Evolutionary conservation across 2,113 vertebrate genomes (phyloP), one percentile per base, ranked within the genome.

Genomic region (Eublepharis macularius): DNA sequence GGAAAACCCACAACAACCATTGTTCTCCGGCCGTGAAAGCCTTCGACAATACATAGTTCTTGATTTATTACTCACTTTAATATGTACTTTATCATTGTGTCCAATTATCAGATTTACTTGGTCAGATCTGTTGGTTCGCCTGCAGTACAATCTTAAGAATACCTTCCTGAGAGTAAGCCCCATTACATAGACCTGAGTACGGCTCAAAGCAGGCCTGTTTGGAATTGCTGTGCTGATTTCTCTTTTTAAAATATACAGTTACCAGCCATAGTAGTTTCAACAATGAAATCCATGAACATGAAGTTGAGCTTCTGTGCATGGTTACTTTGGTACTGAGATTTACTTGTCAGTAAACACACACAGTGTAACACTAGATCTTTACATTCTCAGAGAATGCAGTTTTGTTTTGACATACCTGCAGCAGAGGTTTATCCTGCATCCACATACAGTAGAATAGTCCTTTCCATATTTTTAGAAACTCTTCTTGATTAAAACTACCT

Each of bases 401-500:
- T n/a, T 54, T 1, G 10, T 68, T 16, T 78, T 88, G 70, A 10
- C 29, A 26, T 92, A 98, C 98, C 97, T 99, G 98, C 0, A 98
- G 95, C n/a, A 96, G 94, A 0, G 97, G 97, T 80, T 98, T 97
- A 84, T 98, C 97, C 94, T 98, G 98, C 96, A 99, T 98, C 98
- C 98, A 98, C 95, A 99, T 91, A 73, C 98, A 99, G 65, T 98
- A 98, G 93, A 99, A 99, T 0, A 99, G 96, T 4, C 98, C 98
- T 72, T 98, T 99, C 98, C 98, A 99, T 83, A 99, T 97, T 90
- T 98, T 99, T 2, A 99, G 95, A 66, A 99, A 92, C 72, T 99
- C 98, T 6, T 98, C 98, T 76, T 93, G 90, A 4, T 93, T 97
- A 92, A 99, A 98, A 24, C 96, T 97, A 91, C 97, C 98, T 99